These are phyloP conservation scores for Coregonus sp. DNA, from an alignment of 2,797 vertebrate species.

Conservation along the genomic window DNA sequence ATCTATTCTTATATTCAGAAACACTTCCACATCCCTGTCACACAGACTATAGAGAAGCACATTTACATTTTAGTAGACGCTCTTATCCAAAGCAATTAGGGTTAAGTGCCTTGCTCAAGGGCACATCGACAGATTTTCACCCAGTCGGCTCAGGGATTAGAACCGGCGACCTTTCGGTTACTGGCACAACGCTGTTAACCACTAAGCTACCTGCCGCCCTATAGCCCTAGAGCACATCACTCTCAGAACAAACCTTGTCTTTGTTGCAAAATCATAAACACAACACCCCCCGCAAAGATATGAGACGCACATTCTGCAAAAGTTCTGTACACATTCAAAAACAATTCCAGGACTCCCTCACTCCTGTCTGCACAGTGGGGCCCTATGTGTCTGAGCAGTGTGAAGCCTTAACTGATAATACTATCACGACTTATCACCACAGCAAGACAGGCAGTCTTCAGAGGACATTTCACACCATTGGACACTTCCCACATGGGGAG, in stretches of 20 bases:
- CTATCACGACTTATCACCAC: slow-evolving; percentile 46
- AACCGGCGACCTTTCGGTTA: no score
- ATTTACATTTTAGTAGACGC: no score
- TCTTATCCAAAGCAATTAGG: no score
- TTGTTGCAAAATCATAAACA: slow-evolving; percentile 39
- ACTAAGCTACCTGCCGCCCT: no score
- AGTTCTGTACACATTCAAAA: not conserved
- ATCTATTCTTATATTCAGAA: slow-evolving; percentile 60
- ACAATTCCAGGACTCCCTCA: not conserved
- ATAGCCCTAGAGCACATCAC: no score
- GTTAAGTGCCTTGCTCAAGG: no score
- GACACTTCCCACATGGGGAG: slow-evolving; percentile 35
- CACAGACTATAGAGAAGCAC: not conserved
- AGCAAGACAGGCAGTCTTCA: slow-evolving; percentile 43
- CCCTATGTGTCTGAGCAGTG: slow-evolving; percentile 36
- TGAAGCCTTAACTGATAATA: slow-evolving; percentile 37
- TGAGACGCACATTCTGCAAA: not conserved
- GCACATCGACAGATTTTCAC: no score
- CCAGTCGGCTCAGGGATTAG: no score
- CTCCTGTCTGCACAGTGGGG: not conserved
- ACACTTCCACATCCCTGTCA: slow-evolving; percentile 25
- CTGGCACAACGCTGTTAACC: no score
- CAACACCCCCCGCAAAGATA: slow-evolving; percentile 13
- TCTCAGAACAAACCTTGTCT: not conserved
- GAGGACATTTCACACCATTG: slow-evolving; percentile 55